Evolutionary conservation across 2,113 vertebrate genomes (phyloP).

Genomic region (Odontophorus gujanensis): DNA sequence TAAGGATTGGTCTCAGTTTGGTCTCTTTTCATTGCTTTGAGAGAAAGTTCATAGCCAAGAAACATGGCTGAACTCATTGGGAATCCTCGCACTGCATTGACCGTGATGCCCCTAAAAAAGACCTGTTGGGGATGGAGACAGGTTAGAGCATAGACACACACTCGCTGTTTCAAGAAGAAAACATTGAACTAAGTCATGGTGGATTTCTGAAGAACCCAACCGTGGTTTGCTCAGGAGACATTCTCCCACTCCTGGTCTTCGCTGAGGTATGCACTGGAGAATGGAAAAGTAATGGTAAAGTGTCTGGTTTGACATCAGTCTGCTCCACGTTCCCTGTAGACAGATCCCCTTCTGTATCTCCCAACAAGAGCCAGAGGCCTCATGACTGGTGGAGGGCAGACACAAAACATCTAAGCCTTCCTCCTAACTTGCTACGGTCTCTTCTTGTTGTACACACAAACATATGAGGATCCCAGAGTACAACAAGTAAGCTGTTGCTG

Average conservation of each 20-base stretch:
- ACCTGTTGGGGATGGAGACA: slow-evolving; percentile 81
- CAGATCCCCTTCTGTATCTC: neutral
- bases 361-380: neutral
- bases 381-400: neutral
- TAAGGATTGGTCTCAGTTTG: slow-evolving; percentile 69
- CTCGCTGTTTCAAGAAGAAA: neutral
- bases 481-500: neutral
- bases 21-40: slow-evolving; percentile 84
- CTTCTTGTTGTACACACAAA: neutral
- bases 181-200: neutral
- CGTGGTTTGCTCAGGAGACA: neutral
- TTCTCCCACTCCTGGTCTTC: fast-evolving
- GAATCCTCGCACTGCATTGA: slow-evolving; percentile 93
- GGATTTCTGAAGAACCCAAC: neutral
- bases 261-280: neutral
- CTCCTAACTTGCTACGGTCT: neutral
- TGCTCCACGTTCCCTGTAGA: neutral
- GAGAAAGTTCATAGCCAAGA: slow-evolving; percentile 92
- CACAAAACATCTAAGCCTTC: neutral
- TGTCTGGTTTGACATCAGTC: neutral
- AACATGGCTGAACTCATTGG: slow-evolving; percentile 95
- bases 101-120: slow-evolving; percentile 90
- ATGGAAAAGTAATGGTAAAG: fast-evolving
- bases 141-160: slow-evolving; percentile 16
- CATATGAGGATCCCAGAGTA: fast-evolving